Evolutionary conservation across 2,113 vertebrate species (phyloP), one percentile per base, ranked within the genome.

Genomic region (Hyperoodon ampullatus): DNA sequence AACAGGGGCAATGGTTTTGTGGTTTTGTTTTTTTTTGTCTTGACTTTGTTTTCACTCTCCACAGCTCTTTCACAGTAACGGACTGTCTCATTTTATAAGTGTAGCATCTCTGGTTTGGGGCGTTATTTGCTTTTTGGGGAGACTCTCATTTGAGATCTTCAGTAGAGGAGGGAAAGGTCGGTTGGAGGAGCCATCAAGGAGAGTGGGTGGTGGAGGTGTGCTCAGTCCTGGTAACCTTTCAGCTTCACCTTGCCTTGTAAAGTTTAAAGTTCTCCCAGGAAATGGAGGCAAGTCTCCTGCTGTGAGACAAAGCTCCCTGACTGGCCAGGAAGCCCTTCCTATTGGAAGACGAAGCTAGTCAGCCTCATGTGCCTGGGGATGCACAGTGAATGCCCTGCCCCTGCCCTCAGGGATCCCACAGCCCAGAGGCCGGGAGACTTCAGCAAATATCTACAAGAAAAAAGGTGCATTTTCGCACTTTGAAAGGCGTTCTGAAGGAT

Each of bases 141-240:
- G 16, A n/a, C 30, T 55, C 9, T 71, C 26, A 5, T 89, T 39
- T 77, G 71, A 78, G 55, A 61, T 95, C 47, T n/a, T 87, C 53
- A n/a, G 15, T 35, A 61, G 50, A 63, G 24, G 24, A 87, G 4
- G 16, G 12, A 65, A 92, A 85, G 35, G n/a, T 82, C 0, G 19
- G 13, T 81, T 80, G 35, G 42, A 63, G 39, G 10, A 83, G 26
- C 55, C 47, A 26, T 70, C 16, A 47, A 35, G 23, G 23, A 63
- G 58, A 44, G 19, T 53, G 15, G 13, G 44, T 5, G 0, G 9
- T 8, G 39, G 47, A 44, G 70, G 90, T 24, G 39, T 42, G 23
- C 28, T 65, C 2, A 0, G 15, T 33, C 8, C 58, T 30, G 13
- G n/a, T 0, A 4, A 12, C 14, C 42, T 71, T 19, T 19, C 5